Percentiles rank a stretch among this genome's conserved stretches.
phyloP scores from a whole-genome alignment of 2,113 vertebrate genomes.

The Tragelaphus buxtoni region DNA sequence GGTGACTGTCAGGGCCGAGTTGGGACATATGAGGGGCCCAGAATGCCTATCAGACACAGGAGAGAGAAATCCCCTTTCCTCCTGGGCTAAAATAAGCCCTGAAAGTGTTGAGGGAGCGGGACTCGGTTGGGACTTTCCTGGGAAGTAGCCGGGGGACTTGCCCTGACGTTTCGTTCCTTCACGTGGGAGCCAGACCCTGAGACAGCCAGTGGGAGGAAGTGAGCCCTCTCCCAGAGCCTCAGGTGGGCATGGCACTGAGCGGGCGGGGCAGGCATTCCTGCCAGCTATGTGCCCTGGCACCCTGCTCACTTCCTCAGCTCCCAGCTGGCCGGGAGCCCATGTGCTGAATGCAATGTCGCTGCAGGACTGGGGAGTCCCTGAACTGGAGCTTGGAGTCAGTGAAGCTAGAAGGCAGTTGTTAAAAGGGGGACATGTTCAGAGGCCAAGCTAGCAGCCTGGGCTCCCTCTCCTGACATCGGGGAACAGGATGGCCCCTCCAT shows the following conservation, averaged over 20 bases:
- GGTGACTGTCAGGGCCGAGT: fast-evolving
- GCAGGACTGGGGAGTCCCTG: background rate
- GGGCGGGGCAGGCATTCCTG: fast-evolving
- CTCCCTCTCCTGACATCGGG: fast-evolving
- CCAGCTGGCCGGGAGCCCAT: background rate
- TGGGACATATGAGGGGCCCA: background rate
- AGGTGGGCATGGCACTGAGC: fast-evolving
- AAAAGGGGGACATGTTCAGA: background rate
- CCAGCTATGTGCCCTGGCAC: background rate
- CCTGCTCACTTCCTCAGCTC: background rate
- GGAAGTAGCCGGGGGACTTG: constrained; percentile 72
- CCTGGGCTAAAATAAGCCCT: background rate
- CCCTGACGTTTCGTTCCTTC: constrained; percentile 31
- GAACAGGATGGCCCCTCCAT: background rate
- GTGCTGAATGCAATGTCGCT: fast-evolving
- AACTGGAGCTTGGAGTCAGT: background rate
- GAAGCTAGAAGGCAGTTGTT: background rate
- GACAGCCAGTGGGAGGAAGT: constrained; percentile 46
- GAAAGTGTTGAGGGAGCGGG: constrained; percentile 5
- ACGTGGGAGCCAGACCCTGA: background rate
- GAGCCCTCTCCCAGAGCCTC: constrained; percentile 6
- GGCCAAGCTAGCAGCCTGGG: background rate
- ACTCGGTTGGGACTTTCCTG: constrained; percentile 70
- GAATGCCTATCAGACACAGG: too few relatives aligned
- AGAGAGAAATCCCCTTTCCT: constrained; percentile 26